These are phyloP conservation scores for Latheticus oryzae DNA, from an alignment of 2,888 invertebrate genomes.

Conservation along the genomic window DNA sequence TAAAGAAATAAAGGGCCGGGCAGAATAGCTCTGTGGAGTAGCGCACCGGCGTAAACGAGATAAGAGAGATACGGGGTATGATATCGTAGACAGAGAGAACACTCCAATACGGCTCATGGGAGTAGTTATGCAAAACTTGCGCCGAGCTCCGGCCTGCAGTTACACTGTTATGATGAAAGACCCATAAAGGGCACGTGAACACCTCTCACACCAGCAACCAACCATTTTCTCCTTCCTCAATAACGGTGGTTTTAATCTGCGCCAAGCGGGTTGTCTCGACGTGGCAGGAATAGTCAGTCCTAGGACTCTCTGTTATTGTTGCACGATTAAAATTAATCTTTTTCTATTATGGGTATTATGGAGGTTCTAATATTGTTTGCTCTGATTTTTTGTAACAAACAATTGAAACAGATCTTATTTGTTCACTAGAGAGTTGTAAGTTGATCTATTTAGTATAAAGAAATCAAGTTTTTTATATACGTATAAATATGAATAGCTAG, in stretches of 20 bases:
- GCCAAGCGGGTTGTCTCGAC: constrained; percentile 16
- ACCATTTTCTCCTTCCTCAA: too few relatives aligned
- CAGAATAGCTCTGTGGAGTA: constrained; percentile 37
- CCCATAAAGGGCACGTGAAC: constrained; percentile 58
- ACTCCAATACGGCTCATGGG: constrained; percentile 62
- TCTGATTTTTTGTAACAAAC: constrained; percentile 1
- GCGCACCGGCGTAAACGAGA: constrained; percentile 46
- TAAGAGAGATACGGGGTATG: constrained; percentile 50
- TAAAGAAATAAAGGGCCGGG: constrained; percentile 56
- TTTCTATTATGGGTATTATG: constrained; percentile 15
- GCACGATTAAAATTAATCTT: constrained; percentile 30
- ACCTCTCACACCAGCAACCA: constrained; percentile 41
- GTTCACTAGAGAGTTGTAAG: too few relatives aligned
- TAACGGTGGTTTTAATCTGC: constrained; percentile 29
- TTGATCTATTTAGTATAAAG: too few relatives aligned
- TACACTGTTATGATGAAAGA: constrained; percentile 61
- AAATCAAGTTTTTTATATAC: too few relatives aligned
- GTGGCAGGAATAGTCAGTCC: constrained; percentile 12
- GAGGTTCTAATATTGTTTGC: constrained; percentile 3
- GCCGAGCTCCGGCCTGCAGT: constrained; percentile 56
- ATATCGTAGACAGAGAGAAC: constrained; percentile 51
- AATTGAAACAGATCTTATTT: too few relatives aligned
- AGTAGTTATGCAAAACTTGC: constrained; percentile 66
- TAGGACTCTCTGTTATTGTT: constrained; percentile 23
- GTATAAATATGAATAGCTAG: too few relatives aligned